Percentiles rank a stretch among this genome's conserved stretches.
phyloP scores from a whole-genome alignment of 2,797 vertebrate genomes.

The Argentina silus region DNA sequence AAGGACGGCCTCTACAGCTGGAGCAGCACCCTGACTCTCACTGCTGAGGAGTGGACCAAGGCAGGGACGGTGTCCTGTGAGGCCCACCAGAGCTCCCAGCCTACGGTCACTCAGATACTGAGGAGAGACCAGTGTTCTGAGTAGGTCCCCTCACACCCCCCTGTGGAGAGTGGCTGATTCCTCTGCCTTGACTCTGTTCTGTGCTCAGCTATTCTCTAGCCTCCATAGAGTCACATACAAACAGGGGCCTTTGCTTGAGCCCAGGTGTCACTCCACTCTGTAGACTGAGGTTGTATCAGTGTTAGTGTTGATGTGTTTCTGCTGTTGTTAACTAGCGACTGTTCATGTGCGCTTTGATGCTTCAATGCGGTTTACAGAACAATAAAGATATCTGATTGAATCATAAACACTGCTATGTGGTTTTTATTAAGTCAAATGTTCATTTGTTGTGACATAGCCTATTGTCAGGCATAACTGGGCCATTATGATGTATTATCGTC shows the following conservation, averaged over 20 bases:
- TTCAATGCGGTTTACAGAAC: too few species aligned
- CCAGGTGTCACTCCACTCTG: not conserved
- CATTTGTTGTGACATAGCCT: too few species aligned
- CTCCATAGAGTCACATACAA: not conserved
- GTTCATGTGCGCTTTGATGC: not conserved
- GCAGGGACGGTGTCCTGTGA: constrained; percentile 36
- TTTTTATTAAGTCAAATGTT: too few species aligned
- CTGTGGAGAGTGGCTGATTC: not conserved
- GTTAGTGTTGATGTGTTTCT: not conserved
- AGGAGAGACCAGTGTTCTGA: not conserved
- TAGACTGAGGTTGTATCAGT: not conserved
- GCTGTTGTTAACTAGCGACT: not conserved
- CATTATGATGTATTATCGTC: too few species aligned
- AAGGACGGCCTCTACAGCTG: constrained; percentile 26
- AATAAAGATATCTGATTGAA: too few species aligned
- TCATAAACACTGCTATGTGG: too few species aligned
- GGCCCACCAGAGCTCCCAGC: constrained; percentile 10
- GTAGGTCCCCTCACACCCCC: constrained; percentile 1
- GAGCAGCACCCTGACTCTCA: constrained; percentile 41
- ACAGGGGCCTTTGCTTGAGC: not conserved
- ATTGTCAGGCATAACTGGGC: too few species aligned
- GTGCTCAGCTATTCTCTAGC: not conserved
- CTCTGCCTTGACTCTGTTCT: constrained; percentile 1
- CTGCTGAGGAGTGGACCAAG: constrained; percentile 31
- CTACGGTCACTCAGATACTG: constrained; percentile 3